Evolutionary conservation across 2,797 vertebrate genomes (phyloP).

Genomic region (Scarus forsteni): DNA sequence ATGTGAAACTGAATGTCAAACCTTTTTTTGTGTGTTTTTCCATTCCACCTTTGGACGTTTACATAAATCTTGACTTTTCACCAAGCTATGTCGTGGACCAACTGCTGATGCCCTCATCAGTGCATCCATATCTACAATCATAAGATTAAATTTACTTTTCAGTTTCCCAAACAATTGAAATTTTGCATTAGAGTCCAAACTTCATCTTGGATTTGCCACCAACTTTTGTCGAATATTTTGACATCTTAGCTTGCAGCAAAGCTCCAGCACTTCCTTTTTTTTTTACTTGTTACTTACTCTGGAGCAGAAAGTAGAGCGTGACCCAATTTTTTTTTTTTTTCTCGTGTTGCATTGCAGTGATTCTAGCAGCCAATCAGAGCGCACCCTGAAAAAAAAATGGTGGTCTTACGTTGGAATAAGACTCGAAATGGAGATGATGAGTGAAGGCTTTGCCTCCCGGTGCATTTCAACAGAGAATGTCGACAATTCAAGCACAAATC

Average conservation of each 20-base stretch:
- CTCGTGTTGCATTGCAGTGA: constrained; percentile 23
- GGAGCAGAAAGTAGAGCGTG: constrained; percentile 2
- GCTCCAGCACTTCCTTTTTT: background rate
- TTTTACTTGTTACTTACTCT: background rate
- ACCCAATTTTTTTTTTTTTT: constrained; percentile 13
- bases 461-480: background rate
- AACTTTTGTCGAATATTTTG: background rate
- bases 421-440: background rate
- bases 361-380: constrained; percentile 12
- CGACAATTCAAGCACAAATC: too few species aligned
- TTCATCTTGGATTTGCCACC: too few species aligned
- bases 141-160: too few species aligned
- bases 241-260: background rate
- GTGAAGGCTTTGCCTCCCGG: background rate
- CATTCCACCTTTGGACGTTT: too few species aligned
- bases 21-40: too few species aligned
- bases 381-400: background rate
- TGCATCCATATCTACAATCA: too few species aligned
- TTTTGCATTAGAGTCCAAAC: too few species aligned
- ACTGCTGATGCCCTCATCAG: too few species aligned
- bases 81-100: too few species aligned
- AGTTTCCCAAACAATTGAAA: too few species aligned
- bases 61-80: too few species aligned
- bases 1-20: too few species aligned
- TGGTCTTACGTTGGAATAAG: background rate